Evolutionary conservation across 1,140 invertebrate genomes (phyloP).

Genomic region (Sarcophaga peregrina): DNA sequence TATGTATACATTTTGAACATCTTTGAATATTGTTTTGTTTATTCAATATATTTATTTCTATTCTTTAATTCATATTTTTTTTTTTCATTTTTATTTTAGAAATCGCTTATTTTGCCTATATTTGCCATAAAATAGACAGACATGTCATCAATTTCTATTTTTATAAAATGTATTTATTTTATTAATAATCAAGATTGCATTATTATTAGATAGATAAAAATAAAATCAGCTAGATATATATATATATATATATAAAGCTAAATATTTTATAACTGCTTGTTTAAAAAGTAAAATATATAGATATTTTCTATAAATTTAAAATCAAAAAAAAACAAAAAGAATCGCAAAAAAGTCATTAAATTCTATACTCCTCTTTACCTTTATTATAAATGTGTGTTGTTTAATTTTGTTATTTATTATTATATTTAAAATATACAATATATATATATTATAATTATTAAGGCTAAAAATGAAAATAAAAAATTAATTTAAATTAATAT

Average conservation of each 20-base stretch:
- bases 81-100: not conserved
- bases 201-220: conserved; percentile 8
- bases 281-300: conserved; percentile 30
- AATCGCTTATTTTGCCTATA: not conserved
- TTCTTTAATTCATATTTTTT: not conserved
- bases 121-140: not conserved
- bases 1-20: no score
- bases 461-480: conserved; percentile 39
- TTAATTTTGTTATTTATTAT: conserved; percentile 41
- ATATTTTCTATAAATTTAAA: conserved; percentile 18
- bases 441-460: conserved; percentile 29
- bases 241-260: conserved; percentile 15
- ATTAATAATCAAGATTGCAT: not conserved
- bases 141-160: not conserved
- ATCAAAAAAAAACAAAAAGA: conserved; percentile 16
- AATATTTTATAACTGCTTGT: conserved; percentile 29
- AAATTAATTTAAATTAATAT: not conserved
- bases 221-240: not conserved
- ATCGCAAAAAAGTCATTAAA: not conserved
- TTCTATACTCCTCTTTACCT: conserved; percentile 31
- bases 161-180: not conserved
- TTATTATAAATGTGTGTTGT: conserved; percentile 41
- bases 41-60: not conserved
- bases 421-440: conserved; percentile 41
- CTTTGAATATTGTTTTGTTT: not conserved